Conservation (phyloP, 2,113 vertebrate genomes). For the Solenodon paradoxus region DNA sequence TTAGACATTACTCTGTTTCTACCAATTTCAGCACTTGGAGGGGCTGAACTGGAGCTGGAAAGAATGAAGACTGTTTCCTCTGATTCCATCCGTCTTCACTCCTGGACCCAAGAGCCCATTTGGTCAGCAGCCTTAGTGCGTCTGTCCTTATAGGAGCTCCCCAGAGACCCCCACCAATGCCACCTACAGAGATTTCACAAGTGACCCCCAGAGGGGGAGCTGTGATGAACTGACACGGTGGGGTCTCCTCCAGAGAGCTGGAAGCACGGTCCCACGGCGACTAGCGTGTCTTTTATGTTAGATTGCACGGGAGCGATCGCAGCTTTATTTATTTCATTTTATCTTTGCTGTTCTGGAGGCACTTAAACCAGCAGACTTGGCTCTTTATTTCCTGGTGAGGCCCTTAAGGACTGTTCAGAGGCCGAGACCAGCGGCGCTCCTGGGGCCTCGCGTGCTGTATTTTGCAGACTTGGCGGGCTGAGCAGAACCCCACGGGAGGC, state of each 20-base stretch:
- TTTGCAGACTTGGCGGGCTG: constrained; percentile 29
- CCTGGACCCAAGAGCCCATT: too few species aligned
- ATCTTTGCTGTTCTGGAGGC: not conserved
- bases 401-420: not conserved
- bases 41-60: not conserved
- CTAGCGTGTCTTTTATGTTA: too few species aligned
- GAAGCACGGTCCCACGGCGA: too few species aligned
- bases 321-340: not conserved
- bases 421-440: not conserved
- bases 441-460: not conserved
- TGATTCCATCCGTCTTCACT: not conserved
- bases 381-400: not conserved
- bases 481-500: not conserved
- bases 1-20: not conserved
- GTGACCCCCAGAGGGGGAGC: not conserved
- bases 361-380: not conserved
- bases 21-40: not conserved
- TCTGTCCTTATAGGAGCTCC: constrained; percentile 58
- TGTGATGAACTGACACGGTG: not conserved
- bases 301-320: not conserved
- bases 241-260: too few species aligned
- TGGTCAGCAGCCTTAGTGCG: too few species aligned
- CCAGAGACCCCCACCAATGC: constrained; percentile 7
- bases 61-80: constrained; percentile 42
- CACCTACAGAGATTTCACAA: not conserved